Evolutionary conservation across 2,113 vertebrate species (phyloP), one percentile per base, ranked within the genome.

Genomic region (Charadrius vociferus): DNA sequence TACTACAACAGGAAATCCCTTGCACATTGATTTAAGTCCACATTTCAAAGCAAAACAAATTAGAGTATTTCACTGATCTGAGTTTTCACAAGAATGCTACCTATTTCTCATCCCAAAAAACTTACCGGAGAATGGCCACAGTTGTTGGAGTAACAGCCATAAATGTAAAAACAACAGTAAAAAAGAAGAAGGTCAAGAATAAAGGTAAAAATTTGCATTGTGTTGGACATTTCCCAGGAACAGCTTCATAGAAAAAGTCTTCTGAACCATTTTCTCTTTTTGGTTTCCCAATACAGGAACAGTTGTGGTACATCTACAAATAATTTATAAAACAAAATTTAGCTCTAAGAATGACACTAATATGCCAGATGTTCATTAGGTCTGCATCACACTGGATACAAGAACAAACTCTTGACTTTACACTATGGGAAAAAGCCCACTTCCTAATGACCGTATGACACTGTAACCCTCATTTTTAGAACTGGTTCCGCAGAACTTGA

Each of bases 41-140:
- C 10, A 30, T 37, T 87, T 15, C 16, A 93, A 67, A 87, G 11
- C 34, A 79, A 81, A 81, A 41, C 5, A 59, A 86, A 17, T 12
- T 18, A 37, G 23, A 83, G 1, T 30, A 55, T 63, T 87, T 82
- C 45, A 77, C 7, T 63, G 6, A 84, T 65, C 6, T 0, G 15
- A 50, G 14, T 73, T 88, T 77, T 82, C 45, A 61, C 18, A 88
- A 56, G 12, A 73, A 92, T 2, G 3, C 10, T 55, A 61, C 39
- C 39, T 39, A 43, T 14, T 53, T 63, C 49, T 70, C 32, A 63
- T 12, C 7, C 41, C 32, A 34, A 84, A 73, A 43, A 78, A 84
- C 86, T 2, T 98, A 98, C 98, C 97, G 96, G 68, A 98, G 95
- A 80, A 98, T 97, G 45, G 93, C 86, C 81, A 98, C 93, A 16